These are phyloP conservation scores for Chiridota heheva DNA, from an alignment of 35 echinoderm and acorn worm species.

Conservation along the genomic window DNA sequence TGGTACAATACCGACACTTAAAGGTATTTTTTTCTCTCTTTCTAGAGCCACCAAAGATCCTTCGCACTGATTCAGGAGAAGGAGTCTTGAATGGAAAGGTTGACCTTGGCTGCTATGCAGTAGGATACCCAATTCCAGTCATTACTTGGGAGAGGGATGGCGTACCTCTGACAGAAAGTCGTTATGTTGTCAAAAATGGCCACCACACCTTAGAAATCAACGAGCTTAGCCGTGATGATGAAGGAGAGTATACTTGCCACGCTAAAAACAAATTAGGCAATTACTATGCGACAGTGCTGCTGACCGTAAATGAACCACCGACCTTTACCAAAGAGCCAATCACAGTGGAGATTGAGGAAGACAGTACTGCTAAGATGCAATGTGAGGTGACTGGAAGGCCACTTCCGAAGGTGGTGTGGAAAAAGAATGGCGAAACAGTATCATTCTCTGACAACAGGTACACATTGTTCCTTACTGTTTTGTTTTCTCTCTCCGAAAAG, in stretches of 20 bases:
- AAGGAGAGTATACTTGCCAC: constrained; percentile 60
- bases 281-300: constrained; percentile 21
- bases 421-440: constrained; percentile 74
- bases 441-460: constrained; percentile 12
- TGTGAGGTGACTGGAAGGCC: constrained; percentile 67
- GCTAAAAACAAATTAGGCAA: constrained; percentile 59
- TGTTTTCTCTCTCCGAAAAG: too few relatives aligned
- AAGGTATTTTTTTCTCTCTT: constrained; percentile 11
- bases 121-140: constrained; percentile 48
- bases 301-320: constrained; percentile 80
- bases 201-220: constrained; percentile 60
- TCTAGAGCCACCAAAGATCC: constrained; percentile 73
- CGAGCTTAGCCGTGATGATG: constrained; percentile 36
- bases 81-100: constrained; percentile 43
- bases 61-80: background rate
- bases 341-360: constrained; percentile 16
- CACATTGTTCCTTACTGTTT: too few relatives aligned
- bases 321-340: constrained; percentile 25
- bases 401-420: constrained; percentile 61
- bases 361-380: background rate
- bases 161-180: constrained; percentile 26
- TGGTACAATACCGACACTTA: too few relatives aligned
- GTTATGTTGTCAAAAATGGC: constrained; percentile 37
- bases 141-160: constrained; percentile 66
- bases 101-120: constrained; percentile 37